Evolutionary conservation across 2,797 vertebrate genomes (phyloP).

Genomic region (Syngnathus acus): DNA sequence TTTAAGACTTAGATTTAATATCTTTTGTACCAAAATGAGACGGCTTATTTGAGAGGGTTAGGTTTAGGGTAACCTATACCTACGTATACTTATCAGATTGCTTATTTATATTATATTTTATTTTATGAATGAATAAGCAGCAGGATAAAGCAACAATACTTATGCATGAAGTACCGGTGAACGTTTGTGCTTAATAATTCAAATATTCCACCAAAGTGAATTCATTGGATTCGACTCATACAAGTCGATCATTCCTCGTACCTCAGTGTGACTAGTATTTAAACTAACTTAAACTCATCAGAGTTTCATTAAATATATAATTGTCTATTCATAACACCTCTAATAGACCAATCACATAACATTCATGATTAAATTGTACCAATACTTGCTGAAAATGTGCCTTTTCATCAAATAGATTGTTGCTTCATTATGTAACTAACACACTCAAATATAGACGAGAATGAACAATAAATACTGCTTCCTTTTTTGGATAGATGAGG

Average conservation of each 20-base stretch:
- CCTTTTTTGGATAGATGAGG: neutral
- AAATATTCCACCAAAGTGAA: conserved; percentile 48
- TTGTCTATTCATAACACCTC: conserved; percentile 49
- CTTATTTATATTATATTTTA: neutral
- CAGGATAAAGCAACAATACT: conserved; percentile 16
- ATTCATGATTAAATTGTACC: conserved; percentile 31
- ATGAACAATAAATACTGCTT: conserved; percentile 2
- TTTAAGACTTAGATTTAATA: conserved; percentile 22
- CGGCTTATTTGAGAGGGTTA: neutral
- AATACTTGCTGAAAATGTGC: conserved; percentile 43
- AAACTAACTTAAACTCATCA: conserved; percentile 45
- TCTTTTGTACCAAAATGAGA: conserved; percentile 10
- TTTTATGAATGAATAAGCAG: conserved; percentile 13
- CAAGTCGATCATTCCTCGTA: conserved; percentile 47
- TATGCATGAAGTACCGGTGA: conserved; percentile 1
- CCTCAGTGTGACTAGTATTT: conserved; percentile 56
- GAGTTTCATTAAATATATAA: conserved; percentile 18
- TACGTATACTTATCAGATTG: neutral
- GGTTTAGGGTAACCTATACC: too few species aligned
- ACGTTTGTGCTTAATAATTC: neutral
- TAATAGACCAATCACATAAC: conserved; percentile 39
- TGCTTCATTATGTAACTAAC: conserved; percentile 52
- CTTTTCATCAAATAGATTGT: conserved; percentile 23
- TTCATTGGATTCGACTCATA: conserved; percentile 33
- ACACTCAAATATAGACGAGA: conserved; percentile 41